A percentile compares a stretch with the other conserved stretches of the same genome.
phyloP scores from a whole-genome alignment of 2,888 invertebrate genomes.

The Abrostola tripartita region DNA sequence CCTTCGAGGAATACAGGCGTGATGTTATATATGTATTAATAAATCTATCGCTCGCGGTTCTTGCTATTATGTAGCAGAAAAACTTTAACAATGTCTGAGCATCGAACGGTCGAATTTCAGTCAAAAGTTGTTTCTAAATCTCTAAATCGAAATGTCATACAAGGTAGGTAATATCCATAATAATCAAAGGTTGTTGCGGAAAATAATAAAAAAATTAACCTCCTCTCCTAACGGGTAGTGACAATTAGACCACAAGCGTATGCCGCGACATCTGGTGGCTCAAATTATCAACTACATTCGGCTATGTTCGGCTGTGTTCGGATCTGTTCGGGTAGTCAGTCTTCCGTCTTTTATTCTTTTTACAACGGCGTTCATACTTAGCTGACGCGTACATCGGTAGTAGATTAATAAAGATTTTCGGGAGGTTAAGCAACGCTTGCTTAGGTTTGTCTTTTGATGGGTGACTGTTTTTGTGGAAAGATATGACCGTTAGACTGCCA shows the following conservation, averaged over 20 bases:
- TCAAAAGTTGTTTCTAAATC: background rate
- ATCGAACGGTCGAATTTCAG: too few species aligned
- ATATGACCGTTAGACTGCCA: too few species aligned
- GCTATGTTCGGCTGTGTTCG: constrained; percentile 19
- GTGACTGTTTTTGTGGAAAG: too few species aligned
- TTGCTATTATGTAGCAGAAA: too few species aligned
- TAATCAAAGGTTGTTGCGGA: constrained; percentile 17
- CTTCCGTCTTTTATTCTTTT: background rate
- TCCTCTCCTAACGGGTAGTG: constrained; percentile 43
- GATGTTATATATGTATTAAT: too few species aligned
- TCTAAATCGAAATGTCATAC: background rate
- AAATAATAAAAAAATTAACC: constrained; percentile 28
- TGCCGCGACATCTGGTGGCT: constrained; percentile 43
- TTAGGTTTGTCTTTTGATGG: too few species aligned
- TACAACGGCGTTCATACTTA: background rate
- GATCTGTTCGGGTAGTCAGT: background rate
- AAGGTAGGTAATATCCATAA: constrained; percentile 25
- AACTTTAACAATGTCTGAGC: too few species aligned
- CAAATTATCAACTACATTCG: constrained; percentile 11
- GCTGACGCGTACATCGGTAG: too few species aligned
- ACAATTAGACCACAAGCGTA: constrained; percentile 42
- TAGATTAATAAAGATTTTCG: too few species aligned
- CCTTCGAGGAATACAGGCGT: too few species aligned
- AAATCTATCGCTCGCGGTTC: too few species aligned
- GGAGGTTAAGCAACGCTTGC: too few species aligned